A percentile compares a stretch with the other conserved stretches of the same genome.
phyloP scores from a whole-genome alignment of 2,888 invertebrate genomes.

The Azorinus chamasolen region DNA sequence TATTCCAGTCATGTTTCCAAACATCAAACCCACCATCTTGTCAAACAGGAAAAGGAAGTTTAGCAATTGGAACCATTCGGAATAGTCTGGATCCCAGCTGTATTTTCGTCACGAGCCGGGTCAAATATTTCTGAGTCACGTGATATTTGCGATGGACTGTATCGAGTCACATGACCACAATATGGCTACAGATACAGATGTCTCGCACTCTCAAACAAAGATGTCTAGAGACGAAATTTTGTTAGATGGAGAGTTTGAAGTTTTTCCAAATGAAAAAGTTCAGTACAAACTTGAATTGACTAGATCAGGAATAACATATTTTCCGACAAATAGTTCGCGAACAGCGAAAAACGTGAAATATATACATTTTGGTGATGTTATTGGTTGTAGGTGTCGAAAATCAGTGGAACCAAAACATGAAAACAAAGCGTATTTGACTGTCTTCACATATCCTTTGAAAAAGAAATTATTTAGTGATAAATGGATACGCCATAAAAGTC shows the following conservation, averaged over 20 bases:
- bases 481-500: slow-evolving; percentile 70
- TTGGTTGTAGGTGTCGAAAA: slow-evolving; percentile 81
- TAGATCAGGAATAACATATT: slow-evolving; percentile 68
- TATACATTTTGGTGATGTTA: slow-evolving; percentile 78
- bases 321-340: slow-evolving; percentile 53
- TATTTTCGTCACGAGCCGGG: too few species aligned
- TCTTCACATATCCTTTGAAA: slow-evolving; percentile 82
- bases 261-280: slow-evolving; percentile 73
- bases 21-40: slow-evolving; percentile 64
- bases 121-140: slow-evolving; percentile 12
- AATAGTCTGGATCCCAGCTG: too few species aligned
- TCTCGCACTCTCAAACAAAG: neutral
- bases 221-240: slow-evolving; percentile 75
- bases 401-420: slow-evolving; percentile 63
- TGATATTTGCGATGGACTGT: slow-evolving; percentile 4
- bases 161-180: slow-evolving; percentile 62
- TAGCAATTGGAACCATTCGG: neutral
- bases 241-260: slow-evolving; percentile 71
- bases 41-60: slow-evolving; percentile 66
- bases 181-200: slow-evolving; percentile 46
- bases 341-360: slow-evolving; percentile 64
- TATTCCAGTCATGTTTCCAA: too few species aligned
- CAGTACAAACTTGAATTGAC: slow-evolving; percentile 71
- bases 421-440: slow-evolving; percentile 74
- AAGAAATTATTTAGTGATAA: slow-evolving; percentile 79